Base-by-base conservation (phyloP, 2,888 invertebrate genomes). In the Candidula unifasciata region DNA sequence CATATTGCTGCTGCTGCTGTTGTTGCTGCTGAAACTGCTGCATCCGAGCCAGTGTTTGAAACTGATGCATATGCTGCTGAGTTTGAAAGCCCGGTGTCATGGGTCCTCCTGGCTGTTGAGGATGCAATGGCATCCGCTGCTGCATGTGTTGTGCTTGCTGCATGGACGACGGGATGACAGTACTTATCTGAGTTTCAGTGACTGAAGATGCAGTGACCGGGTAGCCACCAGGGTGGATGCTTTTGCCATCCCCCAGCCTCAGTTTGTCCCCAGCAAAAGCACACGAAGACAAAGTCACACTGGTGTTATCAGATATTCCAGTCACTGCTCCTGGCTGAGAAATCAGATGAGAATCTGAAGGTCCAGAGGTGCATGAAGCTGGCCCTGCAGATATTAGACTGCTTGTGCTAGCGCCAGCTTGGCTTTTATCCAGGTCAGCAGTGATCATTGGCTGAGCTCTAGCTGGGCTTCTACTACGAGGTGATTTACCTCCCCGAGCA, bases 381-480 rank as follows among this genome's bases (percentile, higher is more conserved):
- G 81, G 24, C 10, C 69, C 37, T 69, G 69, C 35, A 57, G 80
- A 57, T 44, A 44, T n/a, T 3, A 68, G 30, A 27, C 30, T 52
- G 16, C 54, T 60, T 54, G 52, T 24, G 18, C 54, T 37, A 27
- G 82, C 10, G 24, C 44, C 57, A 16, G 33, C 30, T 21, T n/a
- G 64, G 30, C 30, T 54, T 66, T 74, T 74, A 18, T 82, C 82
- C 60, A 57, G 3, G 3, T 83, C 77, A 33, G 71, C 60, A 10
- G 80, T 64, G 3, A 60, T 44, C 24, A 44, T 16, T 37, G 80
- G 54, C 73, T 80, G 83, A 30, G 83, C 86, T 69, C 83, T 30
- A 30, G 86, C 86, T 18, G 85, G 86, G 30, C 83, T 86, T 52
- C 86, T 84, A 66, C 85, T 84, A 24, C 85, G 86, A 30, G 85